Evolutionary conservation across 2,888 invertebrate species (phyloP), one percentile per base, ranked within the genome.

Genomic region (Synergus japonicus): DNA sequence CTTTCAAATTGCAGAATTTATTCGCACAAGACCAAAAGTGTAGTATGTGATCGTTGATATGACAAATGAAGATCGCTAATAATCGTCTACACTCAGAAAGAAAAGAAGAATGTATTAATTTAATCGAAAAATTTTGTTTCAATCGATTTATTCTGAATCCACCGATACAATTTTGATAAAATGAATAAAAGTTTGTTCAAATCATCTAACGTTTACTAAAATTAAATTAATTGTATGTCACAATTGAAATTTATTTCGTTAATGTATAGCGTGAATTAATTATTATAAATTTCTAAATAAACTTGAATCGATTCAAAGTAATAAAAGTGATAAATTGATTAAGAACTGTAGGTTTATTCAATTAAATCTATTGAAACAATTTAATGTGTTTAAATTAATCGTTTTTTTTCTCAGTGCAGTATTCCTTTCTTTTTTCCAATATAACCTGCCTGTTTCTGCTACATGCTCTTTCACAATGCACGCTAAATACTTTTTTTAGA

Each of bases 391-490:
- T 46, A 22, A 69, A 46, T 46, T 65, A 15, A 46, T 29, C 44
- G 13, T 8, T 29, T 29, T 69, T 69, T 46, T 49, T 46, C 29
- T 44, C 12, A 49, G 69, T 69, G 29, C 29, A 37, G 29, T 78
- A 77, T 79, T 76, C 81, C 79, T 37, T 76, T 81, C 81, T 80
- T 76, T 76, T 69, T 77, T 79, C 81, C 78, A 65, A 77, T 76
- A 43, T 76, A 69, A 83, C 67, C 46, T 60, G 79, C 76, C 80
- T 76, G 80, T 79, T 84, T 80, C 80, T 81, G 83, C 83, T 83
- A 83, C 79, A 82, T 80, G 79, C 80, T 81, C 80, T 78, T 76
- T 78, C 69, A 77, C 69, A 18, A 78, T 77, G 81, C 83, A 83
- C 79, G 81, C 81, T 78, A 79, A 65, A 63, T 79, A 46, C 64